A percentile compares a stretch with the other conserved stretches of the same genome.
phyloP scores from a whole-genome alignment of 2,113 vertebrate species.

The Benthochromis sp. region DNA sequence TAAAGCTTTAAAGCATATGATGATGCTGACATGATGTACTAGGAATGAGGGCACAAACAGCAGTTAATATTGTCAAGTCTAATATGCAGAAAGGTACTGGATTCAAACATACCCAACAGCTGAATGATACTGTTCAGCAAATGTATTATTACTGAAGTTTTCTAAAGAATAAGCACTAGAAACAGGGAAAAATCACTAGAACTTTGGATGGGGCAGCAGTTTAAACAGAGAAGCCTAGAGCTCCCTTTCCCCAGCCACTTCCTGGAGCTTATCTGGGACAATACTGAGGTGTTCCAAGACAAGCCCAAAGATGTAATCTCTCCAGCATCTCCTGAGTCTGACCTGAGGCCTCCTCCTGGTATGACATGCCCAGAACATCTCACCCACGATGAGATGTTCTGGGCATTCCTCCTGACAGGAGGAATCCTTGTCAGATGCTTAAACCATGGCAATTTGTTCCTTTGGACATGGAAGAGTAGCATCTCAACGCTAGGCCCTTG shows the following conservation, averaged over 20 bases:
- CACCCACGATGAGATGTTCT: neutral
- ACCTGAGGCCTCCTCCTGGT: neutral
- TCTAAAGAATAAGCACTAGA: neutral
- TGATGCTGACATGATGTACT: neutral
- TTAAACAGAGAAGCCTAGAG: neutral
- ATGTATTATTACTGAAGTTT: neutral
- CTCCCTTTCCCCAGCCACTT: neutral
- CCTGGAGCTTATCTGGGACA: neutral
- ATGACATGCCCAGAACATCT: neutral
- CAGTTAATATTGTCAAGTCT: neutral
- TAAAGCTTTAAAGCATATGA: neutral
- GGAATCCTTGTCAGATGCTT: neutral
- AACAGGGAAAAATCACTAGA: neutral
- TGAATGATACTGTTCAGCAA: neutral
- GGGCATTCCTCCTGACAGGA: neutral
- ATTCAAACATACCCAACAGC: neutral
- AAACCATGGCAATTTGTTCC: neutral
- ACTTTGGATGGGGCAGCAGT: neutral
- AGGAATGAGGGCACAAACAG: neutral
- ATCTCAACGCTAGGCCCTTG: neutral
- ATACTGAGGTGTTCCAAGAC: neutral
- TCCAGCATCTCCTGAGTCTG: neutral
- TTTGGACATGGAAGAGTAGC: neutral
- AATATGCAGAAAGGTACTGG: neutral
- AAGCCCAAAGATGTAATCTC: neutral